phyloP scores from a whole-genome alignment of 2,888 invertebrate species.

The Phyto melanocephala region DNA sequence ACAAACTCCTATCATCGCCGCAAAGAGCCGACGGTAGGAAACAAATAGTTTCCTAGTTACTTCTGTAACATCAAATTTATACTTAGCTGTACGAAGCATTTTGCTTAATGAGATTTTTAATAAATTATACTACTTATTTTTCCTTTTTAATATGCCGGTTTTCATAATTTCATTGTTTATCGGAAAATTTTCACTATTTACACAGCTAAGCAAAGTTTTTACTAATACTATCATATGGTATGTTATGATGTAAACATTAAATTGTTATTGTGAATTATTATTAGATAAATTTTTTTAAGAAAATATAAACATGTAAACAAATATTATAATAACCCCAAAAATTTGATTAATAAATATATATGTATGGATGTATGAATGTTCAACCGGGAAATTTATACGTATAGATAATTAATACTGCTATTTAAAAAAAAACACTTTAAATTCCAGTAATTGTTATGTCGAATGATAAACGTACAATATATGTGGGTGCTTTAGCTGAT shows the following conservation, averaged over 20 bases:
- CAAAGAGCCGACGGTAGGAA: constrained; percentile 77
- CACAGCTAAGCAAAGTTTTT: background rate
- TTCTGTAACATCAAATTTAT: constrained; percentile 77
- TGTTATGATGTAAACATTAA: background rate
- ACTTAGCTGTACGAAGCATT: constrained; percentile 77
- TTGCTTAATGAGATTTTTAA: constrained; percentile 62
- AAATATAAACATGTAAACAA: constrained; percentile 29
- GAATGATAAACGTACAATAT: constrained; percentile 89
- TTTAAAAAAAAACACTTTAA: too few species aligned
- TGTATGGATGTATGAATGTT: background rate
- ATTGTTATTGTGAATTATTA: constrained; percentile 30
- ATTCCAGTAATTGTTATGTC: too few species aligned
- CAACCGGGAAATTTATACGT: too few species aligned
- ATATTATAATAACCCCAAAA: constrained; percentile 44
- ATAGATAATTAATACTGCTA: too few species aligned
- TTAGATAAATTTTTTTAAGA: background rate
- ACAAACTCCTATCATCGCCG: constrained; percentile 80
- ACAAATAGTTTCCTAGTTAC: constrained; percentile 73
- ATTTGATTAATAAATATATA: background rate
- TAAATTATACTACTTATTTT: constrained; percentile 11
- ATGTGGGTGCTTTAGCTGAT: constrained; percentile 93
- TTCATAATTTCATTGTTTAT: constrained; percentile 62
- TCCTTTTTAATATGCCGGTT: constrained; percentile 31
- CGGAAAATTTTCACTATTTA: constrained; percentile 2
- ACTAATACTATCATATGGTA: constrained; percentile 23